Evolutionary conservation across 2,888 invertebrate genomes (phyloP).

Genomic region (Archips crataeganus): DNA sequence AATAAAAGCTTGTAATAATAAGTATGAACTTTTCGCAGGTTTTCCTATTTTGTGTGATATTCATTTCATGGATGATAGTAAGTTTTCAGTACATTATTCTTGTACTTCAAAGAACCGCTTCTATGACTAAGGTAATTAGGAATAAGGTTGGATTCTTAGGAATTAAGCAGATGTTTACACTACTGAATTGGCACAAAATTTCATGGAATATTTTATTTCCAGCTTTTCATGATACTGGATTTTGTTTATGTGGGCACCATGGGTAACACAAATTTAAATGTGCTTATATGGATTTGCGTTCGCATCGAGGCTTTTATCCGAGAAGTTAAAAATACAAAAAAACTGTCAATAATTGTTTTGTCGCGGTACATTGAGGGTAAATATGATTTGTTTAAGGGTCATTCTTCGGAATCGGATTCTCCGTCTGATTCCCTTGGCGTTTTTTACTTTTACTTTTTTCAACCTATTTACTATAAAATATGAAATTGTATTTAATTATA

Average conservation of each 20-base stretch:
- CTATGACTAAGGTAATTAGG: background rate
- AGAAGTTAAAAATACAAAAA: constrained; percentile 64
- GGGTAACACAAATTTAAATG: constrained; percentile 50
- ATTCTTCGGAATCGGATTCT: no score
- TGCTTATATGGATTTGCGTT: constrained; percentile 55
- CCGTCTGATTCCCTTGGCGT: no score
- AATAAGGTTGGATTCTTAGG: background rate
- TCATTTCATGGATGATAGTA: constrained; percentile 55
- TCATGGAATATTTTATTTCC: constrained; percentile 31
- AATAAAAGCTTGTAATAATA: no score
- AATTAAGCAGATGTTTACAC: background rate
- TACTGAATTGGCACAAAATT: background rate
- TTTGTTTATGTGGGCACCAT: constrained; percentile 48
- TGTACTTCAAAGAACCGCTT: constrained; percentile 54
- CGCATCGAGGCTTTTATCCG: constrained; percentile 61
- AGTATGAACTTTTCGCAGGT: constrained; percentile 53
- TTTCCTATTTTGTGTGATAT: constrained; percentile 57
- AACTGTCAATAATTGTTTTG: constrained; percentile 60
- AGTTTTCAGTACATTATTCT: constrained; percentile 58
- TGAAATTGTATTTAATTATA: no score
- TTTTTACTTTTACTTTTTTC: no score
- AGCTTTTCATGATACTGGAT: constrained; percentile 50
- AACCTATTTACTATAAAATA: no score
- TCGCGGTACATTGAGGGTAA: constrained; percentile 50
- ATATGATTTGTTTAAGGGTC: background rate